A percentile compares a stretch with the other conserved stretches of the same genome.
Conservation (phyloP, 2,888 invertebrate species). For the Horisme vitalbata region DNA sequence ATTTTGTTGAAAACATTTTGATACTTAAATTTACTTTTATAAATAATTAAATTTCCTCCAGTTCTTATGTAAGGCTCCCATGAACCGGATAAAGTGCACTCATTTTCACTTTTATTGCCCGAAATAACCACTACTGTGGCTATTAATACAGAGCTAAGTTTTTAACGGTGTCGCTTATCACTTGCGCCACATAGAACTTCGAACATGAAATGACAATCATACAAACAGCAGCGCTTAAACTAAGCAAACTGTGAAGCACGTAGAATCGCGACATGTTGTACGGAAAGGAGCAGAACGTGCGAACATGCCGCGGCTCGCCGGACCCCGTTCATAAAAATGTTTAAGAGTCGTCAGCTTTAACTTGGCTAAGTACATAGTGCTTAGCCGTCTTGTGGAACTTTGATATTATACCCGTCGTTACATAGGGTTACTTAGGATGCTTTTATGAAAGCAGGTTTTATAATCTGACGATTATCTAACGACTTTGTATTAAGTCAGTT, state of each 20-base stretch:
- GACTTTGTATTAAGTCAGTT: too few relatives aligned
- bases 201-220: constrained; percentile 37
- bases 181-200: constrained; percentile 15
- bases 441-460: too few relatives aligned
- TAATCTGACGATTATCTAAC: too few relatives aligned
- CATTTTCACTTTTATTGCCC: constrained; percentile 9
- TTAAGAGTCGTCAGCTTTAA: constrained; percentile 2
- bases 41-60: too few relatives aligned
- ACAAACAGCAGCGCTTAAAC: constrained; percentile 32
- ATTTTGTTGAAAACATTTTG: too few relatives aligned
- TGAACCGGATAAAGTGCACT: neutral
- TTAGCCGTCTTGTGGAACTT: constrained; percentile 3
- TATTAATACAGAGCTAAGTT: too few relatives aligned
- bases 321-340: constrained; percentile 16
- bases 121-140: constrained; percentile 2
- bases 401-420: too few relatives aligned
- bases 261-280: constrained; percentile 14
- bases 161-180: constrained; percentile 4
- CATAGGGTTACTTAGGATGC: too few relatives aligned
- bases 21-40: too few relatives aligned
- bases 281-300: constrained; percentile 6
- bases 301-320: constrained; percentile 1
- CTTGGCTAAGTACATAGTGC: constrained; percentile 5
- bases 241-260: constrained; percentile 36
- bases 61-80: too few relatives aligned